Evolutionary conservation across 2,888 invertebrate genomes (phyloP), one percentile per base, ranked within the genome.

Genomic region (Oeneis ivallda): DNA sequence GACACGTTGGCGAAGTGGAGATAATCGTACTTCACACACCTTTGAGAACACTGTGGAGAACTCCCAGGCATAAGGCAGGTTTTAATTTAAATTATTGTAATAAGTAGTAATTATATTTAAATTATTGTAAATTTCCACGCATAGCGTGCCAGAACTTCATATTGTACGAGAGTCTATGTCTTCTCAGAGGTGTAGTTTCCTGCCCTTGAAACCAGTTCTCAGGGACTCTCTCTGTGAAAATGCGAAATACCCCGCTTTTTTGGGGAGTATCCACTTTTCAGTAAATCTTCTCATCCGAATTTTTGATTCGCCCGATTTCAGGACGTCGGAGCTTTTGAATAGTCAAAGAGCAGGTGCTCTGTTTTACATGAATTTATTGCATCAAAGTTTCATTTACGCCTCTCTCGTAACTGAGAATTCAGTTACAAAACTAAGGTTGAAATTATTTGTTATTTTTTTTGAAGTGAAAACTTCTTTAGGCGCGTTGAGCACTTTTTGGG

Each of bases 211-310:
- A 72, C 70, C 72, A 71, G 68, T 70, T 72, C 71, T 69, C 68
- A 69, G 64, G 62, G 57, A 70, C 65, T 69, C 71, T 70, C 70
- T 72, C 70, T 74, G 71, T 70, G 65, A 52, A 68, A 72, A 73
- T 69, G 66, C 70, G 71, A 70, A 71, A 72, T 64, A 50, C 67
- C 63, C 63, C 57, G 13, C n/a, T 41, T 56, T 56, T 61, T 69
- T 69, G 60, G 32, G 41, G 49, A 17, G 47, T 47, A 64, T 69
- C 65, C 65, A 63, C 53, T 69, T 61, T 56, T 63, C 53, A 52
- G 39, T 63, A 50, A 67, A 62, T 62, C 64, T 58, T 64, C 59
- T 69, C 62, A 60, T 58, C 47, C 64, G 62, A 61, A 66, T 66
- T 68, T 66, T 66, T 66, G 61, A 64, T 67, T 67, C 60, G 57